Conservation (phyloP, 2,888 invertebrate species). For the Chydorus sphaericus region DNA sequence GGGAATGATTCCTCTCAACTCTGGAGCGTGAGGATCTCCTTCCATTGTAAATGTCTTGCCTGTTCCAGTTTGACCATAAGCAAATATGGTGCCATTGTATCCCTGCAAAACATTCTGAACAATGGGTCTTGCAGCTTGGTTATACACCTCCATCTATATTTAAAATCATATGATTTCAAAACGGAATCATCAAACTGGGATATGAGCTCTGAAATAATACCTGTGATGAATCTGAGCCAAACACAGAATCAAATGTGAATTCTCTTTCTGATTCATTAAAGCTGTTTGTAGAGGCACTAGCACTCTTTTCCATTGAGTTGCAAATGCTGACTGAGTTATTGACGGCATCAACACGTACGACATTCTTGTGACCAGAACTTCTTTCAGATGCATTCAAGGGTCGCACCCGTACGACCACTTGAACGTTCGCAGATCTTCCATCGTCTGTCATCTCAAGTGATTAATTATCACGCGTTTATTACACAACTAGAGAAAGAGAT, state of each 20-base stretch:
- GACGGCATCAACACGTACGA: slow-evolving; percentile 59
- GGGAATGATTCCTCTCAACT: slow-evolving; percentile 88
- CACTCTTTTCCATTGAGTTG: too few species aligned
- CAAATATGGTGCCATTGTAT: slow-evolving; percentile 87
- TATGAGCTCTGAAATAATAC: slow-evolving; percentile 30
- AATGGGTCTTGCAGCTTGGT: slow-evolving; percentile 88
- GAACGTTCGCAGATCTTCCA: slow-evolving; percentile 60
- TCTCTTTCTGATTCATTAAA: slow-evolving; percentile 27
- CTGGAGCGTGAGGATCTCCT: slow-evolving; percentile 71
- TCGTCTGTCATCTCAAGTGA: neutral
- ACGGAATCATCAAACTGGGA: neutral
- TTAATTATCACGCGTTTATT: too few species aligned
- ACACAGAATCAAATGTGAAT: slow-evolving; percentile 91
- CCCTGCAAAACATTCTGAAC: slow-evolving; percentile 92
- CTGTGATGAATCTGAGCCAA: slow-evolving; percentile 70
- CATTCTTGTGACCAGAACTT: slow-evolving; percentile 49
- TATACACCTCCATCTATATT: slow-evolving; percentile 76
- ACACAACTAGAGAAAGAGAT: too few species aligned
- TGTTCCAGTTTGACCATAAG: slow-evolving; percentile 86
- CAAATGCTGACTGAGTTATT: slow-evolving; percentile 65
- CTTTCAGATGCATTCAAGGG: slow-evolving; percentile 80
- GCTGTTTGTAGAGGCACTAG: slow-evolving; percentile 25
- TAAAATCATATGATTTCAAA: neutral
- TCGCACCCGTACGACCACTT: slow-evolving; percentile 86
- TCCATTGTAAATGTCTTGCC: slow-evolving; percentile 99